These are phyloP conservation scores for Pardosa pseudoannulata DNA, from an alignment of 2,888 invertebrate species.

Conservation along the genomic window DNA sequence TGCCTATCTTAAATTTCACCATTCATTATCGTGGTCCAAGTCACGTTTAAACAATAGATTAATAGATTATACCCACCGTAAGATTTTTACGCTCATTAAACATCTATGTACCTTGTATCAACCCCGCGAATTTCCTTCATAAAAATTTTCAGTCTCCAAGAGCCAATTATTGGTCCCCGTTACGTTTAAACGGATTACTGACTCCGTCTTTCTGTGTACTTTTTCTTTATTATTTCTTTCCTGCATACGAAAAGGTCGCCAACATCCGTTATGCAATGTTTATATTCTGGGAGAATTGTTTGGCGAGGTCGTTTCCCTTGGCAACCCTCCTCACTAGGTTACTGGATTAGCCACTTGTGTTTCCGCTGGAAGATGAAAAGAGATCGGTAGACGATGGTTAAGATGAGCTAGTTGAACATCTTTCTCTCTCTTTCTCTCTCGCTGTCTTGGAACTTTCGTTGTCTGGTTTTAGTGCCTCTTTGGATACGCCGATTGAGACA, in stretches of 20 bases:
- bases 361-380: slow-evolving; percentile 54
- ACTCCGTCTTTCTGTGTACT: not conserved
- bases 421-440: too few species aligned
- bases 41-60: too few species aligned
- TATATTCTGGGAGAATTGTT: not conserved
- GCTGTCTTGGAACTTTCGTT: not conserved
- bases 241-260: not conserved
- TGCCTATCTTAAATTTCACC: too few species aligned
- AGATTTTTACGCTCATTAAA: too few species aligned
- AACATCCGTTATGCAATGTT: slow-evolving; percentile 25
- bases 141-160: not conserved
- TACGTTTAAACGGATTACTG: not conserved
- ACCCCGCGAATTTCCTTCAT: too few species aligned
- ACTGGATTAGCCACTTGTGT: slow-evolving; percentile 68
- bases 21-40: too few species aligned
- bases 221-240: too few species aligned
- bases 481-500: not conserved
- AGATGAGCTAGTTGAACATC: slow-evolving; percentile 56
- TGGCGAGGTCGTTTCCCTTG: slow-evolving; percentile 53
- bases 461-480: not conserved
- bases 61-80: too few species aligned
- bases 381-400: slow-evolving; percentile 34
- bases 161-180: not conserved
- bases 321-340: slow-evolving; percentile 58
- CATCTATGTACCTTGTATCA: too few species aligned